Base-by-base conservation (phyloP, 2,113 vertebrate genomes). In the Caracal caracal region DNA sequence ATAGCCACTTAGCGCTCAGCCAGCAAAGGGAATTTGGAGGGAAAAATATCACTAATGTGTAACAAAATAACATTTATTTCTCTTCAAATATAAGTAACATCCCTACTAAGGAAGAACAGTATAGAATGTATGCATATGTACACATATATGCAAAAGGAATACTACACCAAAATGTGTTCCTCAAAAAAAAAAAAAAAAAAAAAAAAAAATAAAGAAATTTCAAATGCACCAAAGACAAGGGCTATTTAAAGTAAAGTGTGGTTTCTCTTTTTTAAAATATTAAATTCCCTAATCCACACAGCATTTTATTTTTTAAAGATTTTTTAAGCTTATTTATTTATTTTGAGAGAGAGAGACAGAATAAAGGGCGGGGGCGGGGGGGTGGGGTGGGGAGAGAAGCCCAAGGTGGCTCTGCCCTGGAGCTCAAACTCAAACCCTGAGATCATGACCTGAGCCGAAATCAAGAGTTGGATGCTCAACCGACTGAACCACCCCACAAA, bases 1-100 rank as follows among this genome's bases (percentile, higher is more conserved):
- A 95, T 82, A 89, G 82, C 66, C 89, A 95, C 92, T 98, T 90
- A 95, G 91, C 70, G 35, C 40, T 93, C 73, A 93, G 40, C 93
- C 56, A 89, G 63, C 12, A 89, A 96, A 93, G 93, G 89, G 83
- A 88, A 95, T 70, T 53, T 66, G 68, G 40, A 80, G 66, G 66
- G n/a, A 88, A 95, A 93, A 92, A 89, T 35, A 91, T 47, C 66
- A 75, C 53, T 40, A 76, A 85, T 59, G 56, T 47, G 1, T 86
- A 94, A 94, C 9, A 95, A 91, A 88, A 80, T 65, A 70, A 95
- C 35, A 96, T 37, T 92, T 63, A 71, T 61, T 95, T 97, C 81
- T 96, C 96, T 96, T 88, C n/a, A 94, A 97, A 90, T 88, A 88
- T 49, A 40, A 93, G 35, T 85, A 88, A 75, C 49, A 94, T 40